phyloP scores from a whole-genome alignment of 2,797 vertebrate species.

The Chelidonichthys spinosus region DNA sequence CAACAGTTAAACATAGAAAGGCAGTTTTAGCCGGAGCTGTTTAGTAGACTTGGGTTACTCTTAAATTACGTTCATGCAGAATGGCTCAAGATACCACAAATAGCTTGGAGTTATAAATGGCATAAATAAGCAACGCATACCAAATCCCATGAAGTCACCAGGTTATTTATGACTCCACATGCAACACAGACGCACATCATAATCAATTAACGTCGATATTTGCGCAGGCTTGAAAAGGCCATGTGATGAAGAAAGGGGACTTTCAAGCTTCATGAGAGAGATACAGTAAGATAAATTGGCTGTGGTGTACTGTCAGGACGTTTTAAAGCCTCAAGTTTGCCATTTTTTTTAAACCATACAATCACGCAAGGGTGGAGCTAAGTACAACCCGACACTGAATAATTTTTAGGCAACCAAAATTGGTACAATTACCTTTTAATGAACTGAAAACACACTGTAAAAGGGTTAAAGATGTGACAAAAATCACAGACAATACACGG shows the following conservation, averaged over 20 bases:
- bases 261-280: neutral
- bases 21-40: conserved; percentile 65
- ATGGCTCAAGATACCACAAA: conserved; percentile 63
- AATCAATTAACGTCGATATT: conserved; percentile 28
- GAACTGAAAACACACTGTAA: neutral
- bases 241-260: neutral
- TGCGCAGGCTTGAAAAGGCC: conserved; percentile 3
- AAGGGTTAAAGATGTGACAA: neutral
- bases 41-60: conserved; percentile 71
- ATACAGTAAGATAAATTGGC: neutral
- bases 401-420: neutral
- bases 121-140: conserved; percentile 57
- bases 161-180: conserved; percentile 46
- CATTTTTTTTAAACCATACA: too few species aligned
- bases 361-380: neutral
- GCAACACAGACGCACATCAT: conserved; percentile 16
- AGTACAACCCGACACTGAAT: neutral
- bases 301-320: neutral
- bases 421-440: neutral
- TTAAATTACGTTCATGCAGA: conserved; percentile 63
- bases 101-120: conserved; percentile 54
- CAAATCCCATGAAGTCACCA: conserved; percentile 60
- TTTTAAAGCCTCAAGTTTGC: neutral
- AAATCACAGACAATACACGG: neutral
- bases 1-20: conserved; percentile 78